Conservation (phyloP, 2,888 invertebrate genomes). For the Chloromyia formosa region DNA sequence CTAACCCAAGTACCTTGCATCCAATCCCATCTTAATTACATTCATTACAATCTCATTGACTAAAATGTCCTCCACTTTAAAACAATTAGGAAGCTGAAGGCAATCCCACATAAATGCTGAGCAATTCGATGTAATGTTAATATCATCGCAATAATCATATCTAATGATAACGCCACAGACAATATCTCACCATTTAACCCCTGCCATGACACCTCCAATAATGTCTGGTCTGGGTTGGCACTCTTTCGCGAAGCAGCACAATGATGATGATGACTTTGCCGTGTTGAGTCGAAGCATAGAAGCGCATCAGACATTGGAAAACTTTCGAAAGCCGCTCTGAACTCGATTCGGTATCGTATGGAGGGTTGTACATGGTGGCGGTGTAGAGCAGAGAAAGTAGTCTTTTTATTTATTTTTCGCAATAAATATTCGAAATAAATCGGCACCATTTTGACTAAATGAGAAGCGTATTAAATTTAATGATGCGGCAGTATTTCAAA, state of each 20-base stretch:
- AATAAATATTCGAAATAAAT: conserved; percentile 65
- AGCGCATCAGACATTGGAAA: conserved; percentile 44
- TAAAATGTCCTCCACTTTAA: conserved; percentile 22
- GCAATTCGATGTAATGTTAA: conserved; percentile 41
- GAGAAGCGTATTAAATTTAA: conserved; percentile 66
- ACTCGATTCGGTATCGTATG: neutral
- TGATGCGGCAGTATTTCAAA: conserved; percentile 66
- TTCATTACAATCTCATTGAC: neutral
- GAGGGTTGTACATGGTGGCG: too few relatives aligned
- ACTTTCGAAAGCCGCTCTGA: conserved; percentile 48
- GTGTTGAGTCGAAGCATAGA: neutral
- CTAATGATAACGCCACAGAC: conserved; percentile 42
- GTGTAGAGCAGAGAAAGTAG: conserved; percentile 38
- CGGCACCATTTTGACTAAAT: conserved; percentile 66
- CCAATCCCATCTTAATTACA: neutral
- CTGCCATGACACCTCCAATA: conserved; percentile 17
- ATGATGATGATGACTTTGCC: conserved; percentile 18
- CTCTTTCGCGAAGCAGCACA: conserved; percentile 6
- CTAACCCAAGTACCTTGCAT: neutral
- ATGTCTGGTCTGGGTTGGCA: neutral
- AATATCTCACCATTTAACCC: conserved; percentile 37
- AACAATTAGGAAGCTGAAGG: conserved; percentile 29
- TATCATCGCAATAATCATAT: conserved; percentile 42
- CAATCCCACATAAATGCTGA: conserved; percentile 26
- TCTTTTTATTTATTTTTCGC: conserved; percentile 56